A percentile compares a stretch with the other conserved stretches of the same genome.
phyloP scores from a whole-genome alignment of 2,113 vertebrate genomes.

The Orthonyx spaldingii region DNA sequence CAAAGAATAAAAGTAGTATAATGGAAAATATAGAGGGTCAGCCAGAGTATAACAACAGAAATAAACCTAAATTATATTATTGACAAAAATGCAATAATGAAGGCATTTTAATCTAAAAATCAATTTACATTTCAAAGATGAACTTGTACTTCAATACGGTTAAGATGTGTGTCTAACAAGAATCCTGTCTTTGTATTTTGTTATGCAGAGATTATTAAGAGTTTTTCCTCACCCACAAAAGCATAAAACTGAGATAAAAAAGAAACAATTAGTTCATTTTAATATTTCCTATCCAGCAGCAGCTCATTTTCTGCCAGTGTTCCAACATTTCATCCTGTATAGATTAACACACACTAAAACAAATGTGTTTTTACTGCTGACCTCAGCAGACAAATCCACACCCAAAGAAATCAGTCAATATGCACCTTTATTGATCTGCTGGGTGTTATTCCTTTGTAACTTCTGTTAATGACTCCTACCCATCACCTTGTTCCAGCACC shows the following conservation, averaged over 20 bases:
- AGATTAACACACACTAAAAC: neutral
- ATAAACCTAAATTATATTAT: neutral
- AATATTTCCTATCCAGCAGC: neutral
- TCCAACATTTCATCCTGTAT: neutral
- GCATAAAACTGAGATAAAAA: neutral
- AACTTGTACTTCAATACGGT: neutral
- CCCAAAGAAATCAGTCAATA: neutral
- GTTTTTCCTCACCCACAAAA: neutral
- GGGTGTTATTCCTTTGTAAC: neutral
- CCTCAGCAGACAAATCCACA: neutral
- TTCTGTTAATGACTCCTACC: neutral
- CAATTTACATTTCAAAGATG: conserved; percentile 54
- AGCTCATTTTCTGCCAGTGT: neutral
- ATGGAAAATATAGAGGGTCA: neutral
- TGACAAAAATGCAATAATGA: conserved; percentile 38
- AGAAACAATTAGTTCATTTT: neutral
- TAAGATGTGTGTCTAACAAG: neutral
- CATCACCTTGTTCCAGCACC: neutral
- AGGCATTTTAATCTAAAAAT: conserved; percentile 54
- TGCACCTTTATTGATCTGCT: neutral
- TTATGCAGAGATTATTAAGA: neutral
- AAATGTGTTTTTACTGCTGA: neutral
- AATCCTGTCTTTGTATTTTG: neutral
- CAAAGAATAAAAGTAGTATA: neutral
- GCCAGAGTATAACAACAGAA: neutral